Conservation (phyloP, 92 coral and sea anemone species). For the Palythoa caribaeorum region DNA sequence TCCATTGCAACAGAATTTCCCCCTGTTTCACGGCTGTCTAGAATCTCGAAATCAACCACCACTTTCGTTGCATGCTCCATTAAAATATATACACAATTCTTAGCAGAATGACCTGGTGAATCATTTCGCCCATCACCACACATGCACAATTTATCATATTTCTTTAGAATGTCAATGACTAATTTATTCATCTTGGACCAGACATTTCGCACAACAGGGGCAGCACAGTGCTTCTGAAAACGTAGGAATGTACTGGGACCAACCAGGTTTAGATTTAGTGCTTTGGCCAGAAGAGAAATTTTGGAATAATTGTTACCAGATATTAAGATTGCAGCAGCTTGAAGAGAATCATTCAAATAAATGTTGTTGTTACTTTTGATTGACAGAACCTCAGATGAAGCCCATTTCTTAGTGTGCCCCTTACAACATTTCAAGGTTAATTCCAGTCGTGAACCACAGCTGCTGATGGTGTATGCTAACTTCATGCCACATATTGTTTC, state of each 20-base stretch:
- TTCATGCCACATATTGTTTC: slow-evolving; percentile 24
- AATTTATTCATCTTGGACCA: slow-evolving; percentile 44
- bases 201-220: slow-evolving; percentile 24
- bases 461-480: neutral
- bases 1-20: neutral
- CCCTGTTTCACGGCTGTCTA: slow-evolving; percentile 6
- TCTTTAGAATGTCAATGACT: neutral
- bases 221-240: slow-evolving; percentile 53
- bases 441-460: slow-evolving; percentile 27
- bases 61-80: slow-evolving; percentile 8
- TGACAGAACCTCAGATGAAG: slow-evolving; percentile 61
- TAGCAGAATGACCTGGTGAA: slow-evolving; percentile 19
- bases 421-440: slow-evolving; percentile 35
- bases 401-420: slow-evolving; percentile 58
- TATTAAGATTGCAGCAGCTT: slow-evolving; percentile 43
- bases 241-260: slow-evolving; percentile 4
- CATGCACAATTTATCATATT: neutral
- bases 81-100: neutral
- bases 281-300: slow-evolving; percentile 52
- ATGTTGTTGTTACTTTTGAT: neutral
- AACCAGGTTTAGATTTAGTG: slow-evolving; percentile 32
- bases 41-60: neutral
- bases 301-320: slow-evolving; percentile 67
- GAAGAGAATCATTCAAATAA: slow-evolving; percentile 34
- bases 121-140: slow-evolving; percentile 25